Percentiles rank a stretch among this genome's conserved stretches.
phyloP scores from a whole-genome alignment of 2,797 vertebrate species.

The Halcyon chelicuti region DNA sequence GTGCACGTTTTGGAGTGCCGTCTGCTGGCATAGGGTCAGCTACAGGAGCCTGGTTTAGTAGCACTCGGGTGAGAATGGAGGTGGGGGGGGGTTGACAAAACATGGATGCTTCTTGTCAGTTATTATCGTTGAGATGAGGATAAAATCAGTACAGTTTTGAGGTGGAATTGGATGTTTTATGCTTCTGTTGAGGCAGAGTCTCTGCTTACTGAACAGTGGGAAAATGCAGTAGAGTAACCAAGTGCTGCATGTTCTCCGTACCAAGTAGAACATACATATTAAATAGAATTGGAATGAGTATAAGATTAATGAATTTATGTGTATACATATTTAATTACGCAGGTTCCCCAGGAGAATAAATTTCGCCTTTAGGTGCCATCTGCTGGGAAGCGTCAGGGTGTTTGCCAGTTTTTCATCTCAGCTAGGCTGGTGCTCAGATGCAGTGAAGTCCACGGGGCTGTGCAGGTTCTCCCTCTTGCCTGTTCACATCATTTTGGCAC shows the following conservation, averaged over 20 bases:
- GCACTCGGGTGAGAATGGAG: fast-evolving
- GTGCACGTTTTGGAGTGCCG: slow-evolving; percentile 23
- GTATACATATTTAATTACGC: neutral
- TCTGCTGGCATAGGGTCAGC: slow-evolving; percentile 10
- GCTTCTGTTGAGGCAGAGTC: neutral
- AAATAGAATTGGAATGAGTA: neutral
- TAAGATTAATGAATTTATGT: neutral
- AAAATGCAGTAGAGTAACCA: neutral
- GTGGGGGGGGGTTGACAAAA: neutral
- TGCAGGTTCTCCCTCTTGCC: neutral
- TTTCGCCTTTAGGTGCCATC: neutral
- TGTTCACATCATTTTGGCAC: neutral
- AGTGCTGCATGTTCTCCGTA: neutral
- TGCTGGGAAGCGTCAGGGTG: neutral
- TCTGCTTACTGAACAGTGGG: neutral
- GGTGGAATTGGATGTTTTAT: neutral
- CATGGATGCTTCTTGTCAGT: neutral
- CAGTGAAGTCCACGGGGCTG: neutral
- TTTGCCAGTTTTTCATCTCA: neutral
- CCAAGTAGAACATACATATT: neutral
- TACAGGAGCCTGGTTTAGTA: neutral
- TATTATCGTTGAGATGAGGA: neutral
- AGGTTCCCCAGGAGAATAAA: neutral
- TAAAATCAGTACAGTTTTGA: neutral
- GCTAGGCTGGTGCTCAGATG: neutral